Conservation (phyloP, 2,888 invertebrate species). For the Heteromyza rotundicornis region DNA sequence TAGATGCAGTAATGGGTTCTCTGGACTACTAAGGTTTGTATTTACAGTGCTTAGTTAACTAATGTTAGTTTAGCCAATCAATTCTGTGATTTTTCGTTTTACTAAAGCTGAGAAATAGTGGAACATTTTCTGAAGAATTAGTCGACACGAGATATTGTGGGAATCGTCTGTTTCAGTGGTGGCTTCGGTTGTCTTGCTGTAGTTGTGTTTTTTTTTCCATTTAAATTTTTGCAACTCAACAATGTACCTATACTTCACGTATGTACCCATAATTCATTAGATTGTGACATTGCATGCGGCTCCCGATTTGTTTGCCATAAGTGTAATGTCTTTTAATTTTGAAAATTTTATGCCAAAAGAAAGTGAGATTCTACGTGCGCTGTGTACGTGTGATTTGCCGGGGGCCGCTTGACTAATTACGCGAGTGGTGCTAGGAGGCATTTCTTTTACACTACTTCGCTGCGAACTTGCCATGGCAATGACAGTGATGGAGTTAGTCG, state of each 20-base stretch:
- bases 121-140: too few relatives aligned
- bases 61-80: too few relatives aligned
- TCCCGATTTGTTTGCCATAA: background rate
- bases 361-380: constrained; percentile 53
- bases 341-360: constrained; percentile 33
- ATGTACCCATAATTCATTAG: background rate
- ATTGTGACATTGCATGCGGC: constrained; percentile 9
- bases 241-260: background rate
- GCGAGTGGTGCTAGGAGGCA: constrained; percentile 1
- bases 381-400: too few relatives aligned
- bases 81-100: too few relatives aligned
- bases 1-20: too few relatives aligned
- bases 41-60: too few relatives aligned
- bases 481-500: constrained; percentile 8
- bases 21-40: too few relatives aligned
- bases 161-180: too few relatives aligned
- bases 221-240: background rate
- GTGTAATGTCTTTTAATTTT: background rate
- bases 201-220: background rate
- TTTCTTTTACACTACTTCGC: constrained; percentile 32
- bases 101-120: too few relatives aligned
- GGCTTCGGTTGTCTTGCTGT: too few relatives aligned
- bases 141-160: too few relatives aligned
- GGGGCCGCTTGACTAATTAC: constrained; percentile 23
- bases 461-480: too few relatives aligned